phyloP scores from a whole-genome alignment of 2,888 invertebrate genomes.

The Dinocampus coccinellae region DNA sequence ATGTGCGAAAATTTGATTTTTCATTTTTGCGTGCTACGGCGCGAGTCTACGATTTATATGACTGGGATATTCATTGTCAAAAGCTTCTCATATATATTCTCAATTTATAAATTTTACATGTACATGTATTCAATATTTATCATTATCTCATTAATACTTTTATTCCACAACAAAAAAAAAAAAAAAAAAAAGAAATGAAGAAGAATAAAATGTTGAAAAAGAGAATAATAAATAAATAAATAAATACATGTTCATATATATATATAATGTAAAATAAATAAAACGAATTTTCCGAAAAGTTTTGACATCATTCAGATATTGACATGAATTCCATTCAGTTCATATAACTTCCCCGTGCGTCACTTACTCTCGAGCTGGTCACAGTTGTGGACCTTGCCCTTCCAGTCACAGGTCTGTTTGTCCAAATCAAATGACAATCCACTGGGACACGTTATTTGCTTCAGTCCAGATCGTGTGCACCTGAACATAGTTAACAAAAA shows the following conservation, averaged over 20 bases:
- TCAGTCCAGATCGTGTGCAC: constrained; percentile 96
- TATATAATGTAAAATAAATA: constrained; percentile 11
- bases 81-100: constrained; percentile 33
- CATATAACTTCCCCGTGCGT: constrained; percentile 59
- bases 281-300: constrained; percentile 1
- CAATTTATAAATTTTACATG: background rate
- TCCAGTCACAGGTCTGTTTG: constrained; percentile 99
- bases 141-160: no score
- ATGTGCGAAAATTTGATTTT: constrained; percentile 50
- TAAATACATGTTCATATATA: no score
- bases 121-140: no score
- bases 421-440: constrained; percentile 97
- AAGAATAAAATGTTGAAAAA: constrained; percentile 2
- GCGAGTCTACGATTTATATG: constrained; percentile 64
- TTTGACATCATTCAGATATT: constrained; percentile 6
- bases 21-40: constrained; percentile 66
- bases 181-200: background rate
- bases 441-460: constrained; percentile 96
- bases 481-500: constrained; percentile 74
- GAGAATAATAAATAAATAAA: constrained; percentile 26
- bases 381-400: constrained; percentile 97
- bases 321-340: constrained; percentile 27
- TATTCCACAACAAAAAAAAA: no score
- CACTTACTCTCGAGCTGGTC: constrained; percentile 97
- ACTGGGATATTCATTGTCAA: constrained; percentile 44